Base-by-base conservation (phyloP, 2,113 vertebrate species). In the Parus major region DNA sequence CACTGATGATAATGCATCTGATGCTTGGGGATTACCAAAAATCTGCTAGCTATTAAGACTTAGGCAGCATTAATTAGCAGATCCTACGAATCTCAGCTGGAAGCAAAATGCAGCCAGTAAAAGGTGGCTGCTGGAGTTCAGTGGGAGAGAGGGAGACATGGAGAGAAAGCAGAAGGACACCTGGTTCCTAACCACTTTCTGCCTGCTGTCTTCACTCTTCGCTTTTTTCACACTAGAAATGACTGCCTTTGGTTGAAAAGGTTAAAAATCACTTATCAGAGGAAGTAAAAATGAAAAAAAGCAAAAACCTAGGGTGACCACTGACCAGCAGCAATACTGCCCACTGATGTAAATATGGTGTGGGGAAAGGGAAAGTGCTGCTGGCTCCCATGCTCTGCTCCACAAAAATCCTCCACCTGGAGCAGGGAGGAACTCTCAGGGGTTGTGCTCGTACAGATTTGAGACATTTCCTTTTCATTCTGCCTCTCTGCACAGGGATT, bases 1-100 rank as follows among this genome's bases (percentile, higher is more conserved):
- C 4, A 17, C 24, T 76, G 46, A 39, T 79, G 50, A 65, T 55
- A 89, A 82, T 46, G 8, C 16, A 12, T 55, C 29, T 68, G 87
- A 20, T 69, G 20, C 36, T 76, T 13, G 7, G 28, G 25, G 61
- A 77, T 93, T 85, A 88, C 77, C 46, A 87, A 78, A 65, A 65
- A 49, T 57, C 55, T 61, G 18, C 31, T 82, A 65, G 57, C 33
- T 57, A 25, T 88, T 88, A 80, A 90, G 49, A 46, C 2, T 46
- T 56, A 88, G 44, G 13, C n/a, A 75, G 20, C 50, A 35, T 82
- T 88, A 92, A 92, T 94, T 82, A 95, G 53, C n/a, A 79, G 35
- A 82, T 71, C 31, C n/a, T 55, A 35, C 18, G 76, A 39, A 63
- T 77, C 68, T 78, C 88, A 72, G 41, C n/a, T 78, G 86, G 69